Percentiles rank a stretch among this genome's conserved stretches.
These are phyloP conservation scores for Drosophila meridionalis DNA, from an alignment of 2,888 invertebrate genomes.

Conservation along the genomic window DNA sequence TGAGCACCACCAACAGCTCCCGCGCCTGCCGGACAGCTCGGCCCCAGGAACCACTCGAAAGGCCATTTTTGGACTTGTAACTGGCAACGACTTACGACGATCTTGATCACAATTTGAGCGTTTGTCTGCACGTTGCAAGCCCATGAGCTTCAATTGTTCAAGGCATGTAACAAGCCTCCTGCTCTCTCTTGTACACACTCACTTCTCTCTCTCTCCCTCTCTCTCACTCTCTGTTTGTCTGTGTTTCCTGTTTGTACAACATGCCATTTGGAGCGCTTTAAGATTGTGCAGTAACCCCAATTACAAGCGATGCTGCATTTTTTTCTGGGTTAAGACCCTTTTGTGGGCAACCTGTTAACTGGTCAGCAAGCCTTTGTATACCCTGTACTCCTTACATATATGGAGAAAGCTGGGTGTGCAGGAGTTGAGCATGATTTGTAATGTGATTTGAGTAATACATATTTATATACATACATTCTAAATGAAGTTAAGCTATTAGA, in stretches of 20 bases:
- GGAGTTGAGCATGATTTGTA: background rate
- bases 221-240: conserved; percentile 27
- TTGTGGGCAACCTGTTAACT: conserved; percentile 54
- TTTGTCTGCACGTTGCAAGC: conserved; percentile 69
- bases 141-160: conserved; percentile 69
- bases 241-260: conserved; percentile 57
- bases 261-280: conserved; percentile 65
- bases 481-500: background rate
- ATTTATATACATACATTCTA: background rate
- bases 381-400: background rate
- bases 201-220: conserved; percentile 12
- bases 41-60: conserved; percentile 56
- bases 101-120: conserved; percentile 81
- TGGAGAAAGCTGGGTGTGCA: background rate
- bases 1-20: conserved; percentile 61
- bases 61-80: conserved; percentile 67
- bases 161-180: conserved; percentile 43
- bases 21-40: conserved; percentile 46
- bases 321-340: conserved; percentile 76
- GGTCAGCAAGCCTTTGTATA: conserved; percentile 15
- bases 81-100: conserved; percentile 61
- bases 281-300: conserved; percentile 79
- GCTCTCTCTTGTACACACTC: background rate
- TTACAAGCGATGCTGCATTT: conserved; percentile 62
- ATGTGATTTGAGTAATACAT: background rate